Base-by-base conservation (phyloP, 2,113 vertebrate genomes). In the Lepisosteus osseus region DNA sequence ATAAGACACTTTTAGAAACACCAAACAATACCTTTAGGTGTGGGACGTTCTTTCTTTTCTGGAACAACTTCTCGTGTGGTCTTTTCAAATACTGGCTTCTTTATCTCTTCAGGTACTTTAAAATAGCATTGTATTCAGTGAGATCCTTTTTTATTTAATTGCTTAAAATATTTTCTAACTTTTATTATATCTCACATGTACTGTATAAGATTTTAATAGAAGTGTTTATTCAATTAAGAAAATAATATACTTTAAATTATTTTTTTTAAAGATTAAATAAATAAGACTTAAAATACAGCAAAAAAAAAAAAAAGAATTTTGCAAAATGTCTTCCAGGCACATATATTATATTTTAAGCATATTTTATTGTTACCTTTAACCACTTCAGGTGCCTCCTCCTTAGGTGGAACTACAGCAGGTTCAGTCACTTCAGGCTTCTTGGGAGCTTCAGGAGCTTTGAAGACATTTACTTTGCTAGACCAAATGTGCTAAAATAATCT, bases 1-100 rank as follows among this genome's bases (percentile, higher is more conserved):
- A 63, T 43, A 9, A n/a, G 65, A 65, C 66, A 14, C 5, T 51
- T 7, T 61, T 68, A 61, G 14, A 79, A 59, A 59, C 47, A 61
- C 56, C 14, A 14, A 9, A 55, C 67, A 86, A 79, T 94, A 97
- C 95, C 94, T 96, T 90, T 86, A 73, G 77, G 74, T 67, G 83
- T 72, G 0, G 80, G 74, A 41, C 78, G 75, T 85, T 89, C 84
- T 78, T 93, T 92, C 87, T 85, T 87, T 76, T 76, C 82, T 44
- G 79, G 69, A 0, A 80, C 74, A 79, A 82, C 74, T 15, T 77
- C 17, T 51, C 83, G 73, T 65, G 70, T 51, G 41, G 87, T 79
- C 12, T 78, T 88, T 65, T 84, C 76, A 64, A 88, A 80, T 67
- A 89, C 79, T 0, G 71, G 76, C 70, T 84, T 92, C 87, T 77